Conservation (phyloP, 2,113 vertebrate species). For the Rhea pennata region DNA sequence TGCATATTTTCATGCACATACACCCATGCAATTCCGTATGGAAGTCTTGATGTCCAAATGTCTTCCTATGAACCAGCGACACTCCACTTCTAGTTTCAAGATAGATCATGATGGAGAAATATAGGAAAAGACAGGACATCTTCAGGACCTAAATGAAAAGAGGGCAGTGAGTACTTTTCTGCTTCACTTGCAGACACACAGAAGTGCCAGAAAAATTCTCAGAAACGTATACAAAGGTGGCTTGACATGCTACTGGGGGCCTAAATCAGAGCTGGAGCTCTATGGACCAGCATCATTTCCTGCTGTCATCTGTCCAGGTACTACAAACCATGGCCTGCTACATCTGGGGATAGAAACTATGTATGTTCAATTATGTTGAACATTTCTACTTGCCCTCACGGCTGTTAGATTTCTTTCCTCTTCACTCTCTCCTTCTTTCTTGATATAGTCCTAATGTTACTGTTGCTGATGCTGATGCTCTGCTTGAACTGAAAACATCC, state of each 20-base stretch:
- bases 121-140: neutral
- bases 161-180: neutral
- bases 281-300: neutral
- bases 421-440: neutral
- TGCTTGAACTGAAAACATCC: neutral
- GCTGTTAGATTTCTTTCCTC: neutral
- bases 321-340: neutral
- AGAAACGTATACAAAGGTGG: neutral
- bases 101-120: neutral
- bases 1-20: neutral
- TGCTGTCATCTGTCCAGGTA: neutral
- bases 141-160: neutral
- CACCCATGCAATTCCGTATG: neutral
- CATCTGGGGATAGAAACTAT: neutral
- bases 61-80: neutral
- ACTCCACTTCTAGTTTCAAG: neutral
- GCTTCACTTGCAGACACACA: neutral
- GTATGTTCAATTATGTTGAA: neutral
- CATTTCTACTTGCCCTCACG: neutral
- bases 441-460: neutral
- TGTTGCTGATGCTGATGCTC: neutral
- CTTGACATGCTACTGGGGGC: neutral
- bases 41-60: neutral
- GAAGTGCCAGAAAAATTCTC: neutral
- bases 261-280: neutral